Evolutionary conservation across 2,888 invertebrate species (phyloP), one percentile per base, ranked within the genome.

Genomic region (Hecatera dysodea): DNA sequence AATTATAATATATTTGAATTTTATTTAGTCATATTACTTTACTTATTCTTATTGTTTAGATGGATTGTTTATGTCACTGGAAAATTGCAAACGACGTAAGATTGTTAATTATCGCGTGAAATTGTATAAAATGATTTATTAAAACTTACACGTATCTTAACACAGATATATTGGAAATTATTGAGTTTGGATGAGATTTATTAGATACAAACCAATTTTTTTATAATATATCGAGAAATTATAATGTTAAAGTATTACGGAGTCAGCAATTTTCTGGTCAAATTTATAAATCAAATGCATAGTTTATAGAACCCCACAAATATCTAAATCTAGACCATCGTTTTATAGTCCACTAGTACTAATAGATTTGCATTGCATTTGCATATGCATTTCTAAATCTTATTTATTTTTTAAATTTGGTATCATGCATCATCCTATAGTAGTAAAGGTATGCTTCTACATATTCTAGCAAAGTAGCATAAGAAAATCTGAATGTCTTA

Each of bases 11-110:
- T 46, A 42, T n/a, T 60, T 2, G 19, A 50, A 52, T 36, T 24
- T 52, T 17, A 29, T 42, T 56, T 19, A 6, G 15, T 44, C 6
- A 44, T 33, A 12, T 12, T n/a, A 17, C 42, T 22, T 68, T 68
- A 17, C n/a, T 61, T n/a, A 33, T n/a, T 55, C 27, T 24, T 15
- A 44, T 67, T 68, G 48, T 67, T 61, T 17, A 68, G 19, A 56
- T 39, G 17, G 19, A n/a, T 39, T 73, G n/a, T 53, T 59, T 53
- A n/a, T n/a, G n/a, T n/a, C n/a, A n/a, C n/a, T n/a, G n/a, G n/a
- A n/a, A n/a, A n/a, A n/a, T n/a, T n/a, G n/a, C n/a, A n/a, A n/a
- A n/a, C n/a, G n/a, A n/a, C n/a, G n/a, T n/a, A n/a, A n/a, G n/a
- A n/a, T n/a, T n/a, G n/a, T n/a, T n/a, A n/a, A n/a, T n/a, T n/a